phyloP scores from a whole-genome alignment of 2,888 invertebrate species.

The Galerucella calmariensis region DNA sequence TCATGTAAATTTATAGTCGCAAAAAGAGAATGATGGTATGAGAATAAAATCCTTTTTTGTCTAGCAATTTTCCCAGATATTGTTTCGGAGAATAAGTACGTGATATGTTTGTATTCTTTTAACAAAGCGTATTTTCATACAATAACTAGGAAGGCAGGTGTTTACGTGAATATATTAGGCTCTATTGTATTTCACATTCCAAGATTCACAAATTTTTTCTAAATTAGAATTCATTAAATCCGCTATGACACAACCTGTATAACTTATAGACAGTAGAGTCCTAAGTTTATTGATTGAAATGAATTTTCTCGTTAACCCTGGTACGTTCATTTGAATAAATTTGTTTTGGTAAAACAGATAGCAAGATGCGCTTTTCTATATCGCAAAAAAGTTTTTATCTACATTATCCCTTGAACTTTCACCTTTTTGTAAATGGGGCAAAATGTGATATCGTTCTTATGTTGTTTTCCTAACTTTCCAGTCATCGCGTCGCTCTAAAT shows the following conservation, averaged over 20 bases:
- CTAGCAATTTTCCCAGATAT: constrained; percentile 38
- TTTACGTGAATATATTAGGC: not conserved
- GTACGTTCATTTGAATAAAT: not conserved
- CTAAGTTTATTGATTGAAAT: too few relatives aligned
- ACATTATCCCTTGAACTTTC: constrained; percentile 13
- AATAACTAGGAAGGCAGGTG: constrained; percentile 28
- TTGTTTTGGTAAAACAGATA: constrained; percentile 6
- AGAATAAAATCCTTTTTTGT: constrained; percentile 32
- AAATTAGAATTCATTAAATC: too few relatives aligned
- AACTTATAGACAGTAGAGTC: too few relatives aligned
- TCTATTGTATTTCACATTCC: not conserved
- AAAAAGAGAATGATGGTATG: constrained; percentile 23
- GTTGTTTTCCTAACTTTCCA: constrained; percentile 8
- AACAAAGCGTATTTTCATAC: constrained; percentile 25
- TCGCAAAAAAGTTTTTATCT: not conserved
- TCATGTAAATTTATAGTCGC: constrained; percentile 29
- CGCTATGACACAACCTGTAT: too few relatives aligned
- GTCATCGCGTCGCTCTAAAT: not conserved
- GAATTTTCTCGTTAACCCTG: too few relatives aligned
- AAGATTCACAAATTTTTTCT: too few relatives aligned
- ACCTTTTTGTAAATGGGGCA: constrained; percentile 20
- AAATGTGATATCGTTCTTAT: not conserved
- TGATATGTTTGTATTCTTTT: constrained; percentile 24
- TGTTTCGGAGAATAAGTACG: constrained; percentile 33
- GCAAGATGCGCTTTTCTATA: not conserved